A percentile compares a stretch with the other conserved stretches of the same genome.
phyloP scores from a whole-genome alignment of 2,888 invertebrate species.

The Hipparchia sbordonii region DNA sequence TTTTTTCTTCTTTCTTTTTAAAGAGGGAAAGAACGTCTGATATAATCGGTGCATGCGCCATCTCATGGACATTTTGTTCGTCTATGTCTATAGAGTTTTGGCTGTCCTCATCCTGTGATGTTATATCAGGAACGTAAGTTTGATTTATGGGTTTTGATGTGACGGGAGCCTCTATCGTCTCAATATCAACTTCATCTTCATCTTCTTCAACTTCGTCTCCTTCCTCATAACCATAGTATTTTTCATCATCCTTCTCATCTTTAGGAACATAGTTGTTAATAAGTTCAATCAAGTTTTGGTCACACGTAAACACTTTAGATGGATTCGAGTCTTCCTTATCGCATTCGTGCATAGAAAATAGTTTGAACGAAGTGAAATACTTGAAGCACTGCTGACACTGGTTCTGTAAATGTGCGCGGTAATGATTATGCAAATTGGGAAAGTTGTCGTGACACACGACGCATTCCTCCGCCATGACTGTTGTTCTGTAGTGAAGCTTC shows the following conservation, averaged over 20 bases:
- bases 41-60: conserved; percentile 70
- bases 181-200: conserved; percentile 23
- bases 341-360: conserved; percentile 66
- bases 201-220: conserved; percentile 57
- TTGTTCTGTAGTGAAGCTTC: conserved; percentile 71
- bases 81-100: conserved; percentile 50
- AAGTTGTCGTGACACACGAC: conserved; percentile 83
- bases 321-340: conserved; percentile 65
- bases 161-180: conserved; percentile 34
- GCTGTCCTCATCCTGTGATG: conserved; percentile 47
- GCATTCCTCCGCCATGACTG: conserved; percentile 79
- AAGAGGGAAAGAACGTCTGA: conserved; percentile 73
- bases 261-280: conserved; percentile 69
- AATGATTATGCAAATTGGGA: conserved; percentile 84
- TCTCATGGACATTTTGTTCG: conserved; percentile 53
- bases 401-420: conserved; percentile 83
- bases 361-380: conserved; percentile 69
- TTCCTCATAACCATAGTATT: conserved; percentile 68
- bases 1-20: conserved; percentile 50
- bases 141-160: not conserved
- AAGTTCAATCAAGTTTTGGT: conserved; percentile 58
- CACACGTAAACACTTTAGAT: conserved; percentile 66
- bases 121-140: conserved; percentile 20
- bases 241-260: conserved; percentile 71
- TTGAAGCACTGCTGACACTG: conserved; percentile 76